These are phyloP conservation scores for Carettochelys insculpta DNA, from an alignment of 2,113 vertebrate genomes.

Conservation along the genomic window DNA sequence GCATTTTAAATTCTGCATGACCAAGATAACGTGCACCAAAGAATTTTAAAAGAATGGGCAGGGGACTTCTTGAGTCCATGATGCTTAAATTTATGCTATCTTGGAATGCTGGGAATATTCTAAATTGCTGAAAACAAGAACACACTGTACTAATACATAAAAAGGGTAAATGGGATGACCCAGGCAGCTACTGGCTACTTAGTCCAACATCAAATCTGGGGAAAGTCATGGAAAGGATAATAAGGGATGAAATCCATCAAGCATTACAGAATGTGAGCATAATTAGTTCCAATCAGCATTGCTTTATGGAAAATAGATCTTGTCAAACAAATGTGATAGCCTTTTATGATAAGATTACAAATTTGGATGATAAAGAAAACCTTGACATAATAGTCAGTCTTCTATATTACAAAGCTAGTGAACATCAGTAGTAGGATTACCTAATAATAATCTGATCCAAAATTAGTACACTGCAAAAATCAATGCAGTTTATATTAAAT, in stretches of 20 bases:
- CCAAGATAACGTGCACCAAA: neutral
- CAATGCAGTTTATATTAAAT: neutral
- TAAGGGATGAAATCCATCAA: conserved; percentile 61
- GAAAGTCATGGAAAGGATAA: conserved; percentile 48
- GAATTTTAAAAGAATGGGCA: neutral
- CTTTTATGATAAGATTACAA: conserved; percentile 66
- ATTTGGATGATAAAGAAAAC: conserved; percentile 62
- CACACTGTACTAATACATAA: neutral
- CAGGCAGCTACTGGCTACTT: conserved; percentile 32
- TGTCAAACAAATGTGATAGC: conserved; percentile 12
- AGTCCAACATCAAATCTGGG: neutral
- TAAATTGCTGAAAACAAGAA: neutral
- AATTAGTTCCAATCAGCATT: conserved; percentile 69
- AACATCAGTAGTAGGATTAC: neutral
- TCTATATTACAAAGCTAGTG: conserved; percentile 36
- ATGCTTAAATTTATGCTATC: neutral
- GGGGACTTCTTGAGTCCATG: neutral
- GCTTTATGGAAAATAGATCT: conserved; percentile 62
- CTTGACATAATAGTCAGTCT: conserved; percentile 53
- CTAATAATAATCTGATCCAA: conserved; percentile 5
- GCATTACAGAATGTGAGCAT: conserved; percentile 37
- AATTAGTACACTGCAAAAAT: conserved; percentile 21
- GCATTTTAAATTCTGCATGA: neutral
- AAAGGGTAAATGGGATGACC: conserved; percentile 29
- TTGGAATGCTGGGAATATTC: neutral